Evolutionary conservation across 2,797 vertebrate genomes (phyloP).

Genomic region (Phyllotis vaccarum): DNA sequence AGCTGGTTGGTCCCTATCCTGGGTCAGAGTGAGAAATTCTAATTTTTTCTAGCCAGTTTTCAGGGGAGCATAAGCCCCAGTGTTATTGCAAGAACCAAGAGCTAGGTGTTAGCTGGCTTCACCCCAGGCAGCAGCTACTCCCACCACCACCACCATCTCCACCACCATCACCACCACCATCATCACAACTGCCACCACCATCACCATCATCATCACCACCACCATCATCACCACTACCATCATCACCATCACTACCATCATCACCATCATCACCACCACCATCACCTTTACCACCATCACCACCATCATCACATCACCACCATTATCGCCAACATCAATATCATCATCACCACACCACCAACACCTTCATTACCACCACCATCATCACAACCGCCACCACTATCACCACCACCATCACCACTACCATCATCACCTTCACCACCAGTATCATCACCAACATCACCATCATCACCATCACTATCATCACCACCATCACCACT

Average conservation of each 20-base stretch:
- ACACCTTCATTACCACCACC: not conserved
- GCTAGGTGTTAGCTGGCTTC: not conserved
- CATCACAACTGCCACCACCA: not conserved
- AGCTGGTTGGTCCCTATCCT: not conserved
- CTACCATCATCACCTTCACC: not conserved
- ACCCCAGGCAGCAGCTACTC: not conserved
- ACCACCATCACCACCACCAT: fast-evolving
- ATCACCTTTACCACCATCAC: not conserved
- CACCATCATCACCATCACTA: not conserved
- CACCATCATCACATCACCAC: not conserved
- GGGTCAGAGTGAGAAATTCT: not conserved
- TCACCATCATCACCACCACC: fast-evolving
- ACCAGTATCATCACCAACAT: not conserved
- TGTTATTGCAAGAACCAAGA: not conserved
- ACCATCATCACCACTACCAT: fast-evolving
- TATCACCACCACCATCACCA: not conserved
- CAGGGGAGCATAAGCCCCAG: not conserved
- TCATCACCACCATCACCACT: not conserved
- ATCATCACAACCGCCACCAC: not conserved
- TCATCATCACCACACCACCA: not conserved
- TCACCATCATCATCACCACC: not conserved
- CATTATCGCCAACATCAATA: not conserved
- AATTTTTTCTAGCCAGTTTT: not conserved
- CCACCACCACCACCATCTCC: not conserved
- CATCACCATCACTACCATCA: not conserved